Base-by-base conservation (phyloP, 2,888 invertebrate species). In the Dynastes maya region DNA sequence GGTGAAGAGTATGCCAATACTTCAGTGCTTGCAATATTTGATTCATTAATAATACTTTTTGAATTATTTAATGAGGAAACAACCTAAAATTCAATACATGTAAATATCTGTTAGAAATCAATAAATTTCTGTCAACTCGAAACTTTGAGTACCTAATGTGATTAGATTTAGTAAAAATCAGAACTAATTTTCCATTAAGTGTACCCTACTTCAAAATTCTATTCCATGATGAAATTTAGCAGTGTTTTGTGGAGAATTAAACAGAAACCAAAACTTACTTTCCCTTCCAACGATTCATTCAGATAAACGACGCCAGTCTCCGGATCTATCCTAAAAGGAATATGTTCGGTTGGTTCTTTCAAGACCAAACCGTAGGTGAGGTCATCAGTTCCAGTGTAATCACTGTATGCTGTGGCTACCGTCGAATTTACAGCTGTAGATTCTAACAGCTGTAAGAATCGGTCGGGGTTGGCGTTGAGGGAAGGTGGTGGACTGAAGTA, bases 311-410 rank as follows among this genome's bases (percentile, higher is more conserved):
- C 92, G 45, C 97, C 97, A 0, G 94, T 94, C 2, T 89, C 89
- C 53, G 92, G 91, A 87, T 97, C 92, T 80, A 97, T 96, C 64
- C 91, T 89, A 86, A 97, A 97, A 0, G 96, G 96, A 29, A 94
- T 90, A 64, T 77, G 86, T 72, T 87, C 86, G 63, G 87, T 84
- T 51, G 88, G 87, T n/a, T 89, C 87, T 45, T 79, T 78, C 13
- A 92, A 92, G 86, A 95, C 95, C 80, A 96, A 87, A 0, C 94
- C 94, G 84, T 92, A 96, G 70, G 90, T 91, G 51, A 96, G 89
- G 9, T 89, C 89, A 84, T 92, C 92, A 27, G 91, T 90, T 82
- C 95, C 94, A 0, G 90, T 90, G 83, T 93, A 92, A 67, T 92
- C 92, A n/a, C 93, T 93, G 80, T 91, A 91, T 8, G 93, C 95